Percentiles rank a stretch among this genome's conserved stretches.
phyloP scores from a whole-genome alignment of 1,140 invertebrate genomes.

The Drosophila nigromelanica region DNA sequence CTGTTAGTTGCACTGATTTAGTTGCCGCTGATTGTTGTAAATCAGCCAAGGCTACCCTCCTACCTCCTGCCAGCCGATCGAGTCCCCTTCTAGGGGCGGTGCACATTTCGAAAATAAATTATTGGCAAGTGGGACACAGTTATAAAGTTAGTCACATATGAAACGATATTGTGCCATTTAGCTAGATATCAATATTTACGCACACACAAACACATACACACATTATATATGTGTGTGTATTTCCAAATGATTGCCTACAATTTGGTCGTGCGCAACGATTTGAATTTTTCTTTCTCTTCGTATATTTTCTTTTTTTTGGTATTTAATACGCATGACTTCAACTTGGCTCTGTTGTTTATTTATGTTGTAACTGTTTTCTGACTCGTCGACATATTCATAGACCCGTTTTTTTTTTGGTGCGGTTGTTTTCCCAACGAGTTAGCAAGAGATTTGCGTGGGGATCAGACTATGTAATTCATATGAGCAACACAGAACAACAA shows the following conservation, averaged over 20 bases:
- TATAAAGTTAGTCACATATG: slow-evolving; percentile 44
- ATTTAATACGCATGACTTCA: slow-evolving; percentile 80
- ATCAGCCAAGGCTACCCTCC: slow-evolving; percentile 22
- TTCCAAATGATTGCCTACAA: slow-evolving; percentile 78
- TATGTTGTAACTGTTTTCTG: slow-evolving; percentile 67
- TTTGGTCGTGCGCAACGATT: slow-evolving; percentile 77
- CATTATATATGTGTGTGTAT: slow-evolving; percentile 33
- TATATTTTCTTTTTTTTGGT: slow-evolving; percentile 37
- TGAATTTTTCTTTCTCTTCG: slow-evolving; percentile 43
- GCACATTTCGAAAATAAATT: slow-evolving; percentile 52
- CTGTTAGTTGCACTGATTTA: slow-evolving; percentile 80
- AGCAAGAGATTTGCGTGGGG: slow-evolving; percentile 41
- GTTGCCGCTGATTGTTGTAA: slow-evolving; percentile 60
- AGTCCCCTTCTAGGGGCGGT: not conserved
- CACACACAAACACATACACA: slow-evolving; percentile 19
- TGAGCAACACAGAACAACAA: slow-evolving; percentile 1
- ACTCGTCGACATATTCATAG: slow-evolving; percentile 26
- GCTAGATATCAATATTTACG: slow-evolving; percentile 49
- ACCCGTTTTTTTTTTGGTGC: slow-evolving; percentile 42
- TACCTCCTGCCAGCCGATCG: not conserved
- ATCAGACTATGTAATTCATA: slow-evolving; percentile 33
- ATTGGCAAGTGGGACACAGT: slow-evolving; percentile 60
- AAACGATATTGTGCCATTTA: slow-evolving; percentile 44
- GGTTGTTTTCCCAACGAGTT: slow-evolving; percentile 33
- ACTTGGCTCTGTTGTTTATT: slow-evolving; percentile 53